Evolutionary conservation across 2,888 invertebrate genomes (phyloP), one percentile per base, ranked within the genome.

Genomic region (Alitta virens): DNA sequence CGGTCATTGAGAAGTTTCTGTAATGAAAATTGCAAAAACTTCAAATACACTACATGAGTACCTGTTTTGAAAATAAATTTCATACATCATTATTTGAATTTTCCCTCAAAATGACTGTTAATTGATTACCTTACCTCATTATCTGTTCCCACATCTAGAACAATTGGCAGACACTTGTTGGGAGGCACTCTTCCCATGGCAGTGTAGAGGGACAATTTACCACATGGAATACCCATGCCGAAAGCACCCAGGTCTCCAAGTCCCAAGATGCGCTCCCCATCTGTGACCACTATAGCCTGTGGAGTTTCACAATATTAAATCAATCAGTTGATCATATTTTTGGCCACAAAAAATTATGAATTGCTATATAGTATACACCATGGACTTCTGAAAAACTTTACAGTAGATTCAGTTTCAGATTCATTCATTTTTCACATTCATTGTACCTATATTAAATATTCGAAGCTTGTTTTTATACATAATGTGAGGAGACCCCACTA

Each of bases 201-300:
- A 2, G 98, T 97, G 85, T 99, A 99, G 7, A 99, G 86, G 2
- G 97, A 88, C 69, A 99, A 85, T 84, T 99, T 99, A 68, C 99
- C 99, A 50, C 97, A 90, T 0, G 99, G 98, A 75, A 99, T 99
- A 63, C 98, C 99, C 96, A 99, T 99, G 14, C 99, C 99, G 79
- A 92, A 91, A 2, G 93, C 94, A 12, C 99, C 99, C 68, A 98
- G 86, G 84, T 99, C 99, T 1, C 99, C 99, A 58, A 99, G 86
- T 2, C 99, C 99, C 61, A 99, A 85, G 80, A 99, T 99, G 60
- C 99, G 87, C 83, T 99, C 98, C 18, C 99, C 99, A 81, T 99
- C 99, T 0, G 99, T 99, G 46, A 98, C 96, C 12, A 95, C 94
- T 60, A 86, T 82, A 2, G 84, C 85, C 79, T 81, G 70, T 2